phyloP scores from a whole-genome alignment of 2,113 vertebrate genomes.

The Chaetorhynchus papuensis region DNA sequence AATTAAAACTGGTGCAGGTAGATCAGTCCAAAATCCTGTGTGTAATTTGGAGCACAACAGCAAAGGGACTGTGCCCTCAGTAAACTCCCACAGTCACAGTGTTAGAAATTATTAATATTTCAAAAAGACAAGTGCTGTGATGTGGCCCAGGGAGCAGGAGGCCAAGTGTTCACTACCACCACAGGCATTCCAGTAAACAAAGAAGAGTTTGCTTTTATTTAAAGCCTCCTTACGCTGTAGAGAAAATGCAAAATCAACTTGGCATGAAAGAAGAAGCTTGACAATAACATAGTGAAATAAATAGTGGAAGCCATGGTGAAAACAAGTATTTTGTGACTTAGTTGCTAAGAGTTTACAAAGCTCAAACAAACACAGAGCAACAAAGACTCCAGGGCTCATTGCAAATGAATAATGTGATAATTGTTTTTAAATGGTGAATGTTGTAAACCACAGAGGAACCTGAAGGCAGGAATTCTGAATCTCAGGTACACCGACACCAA shows the following conservation, averaged over 20 bases:
- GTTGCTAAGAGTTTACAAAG: background rate
- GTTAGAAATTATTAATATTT: background rate
- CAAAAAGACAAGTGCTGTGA: background rate
- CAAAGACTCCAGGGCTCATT: background rate
- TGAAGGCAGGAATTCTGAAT: background rate
- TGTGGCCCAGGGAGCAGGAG: background rate
- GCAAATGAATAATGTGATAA: background rate
- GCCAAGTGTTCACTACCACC: background rate
- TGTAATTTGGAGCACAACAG: background rate
- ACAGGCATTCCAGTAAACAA: background rate
- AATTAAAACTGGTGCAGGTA: background rate
- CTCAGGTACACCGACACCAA: background rate
- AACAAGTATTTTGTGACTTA: background rate
- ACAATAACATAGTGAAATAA: background rate
- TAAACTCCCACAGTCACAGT: background rate
- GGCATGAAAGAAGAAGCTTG: background rate
- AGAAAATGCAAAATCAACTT: background rate
- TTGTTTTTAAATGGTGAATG: background rate
- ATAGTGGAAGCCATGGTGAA: background rate
- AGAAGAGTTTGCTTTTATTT: background rate
- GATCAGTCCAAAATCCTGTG: background rate
- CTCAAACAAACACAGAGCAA: background rate
- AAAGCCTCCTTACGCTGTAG: background rate
- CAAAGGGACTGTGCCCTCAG: background rate
- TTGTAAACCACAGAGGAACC: background rate